Evolutionary conservation across 2,888 invertebrate genomes (phyloP), one percentile per base, ranked within the genome.

Genomic region (Schizotus pectinicornis): DNA sequence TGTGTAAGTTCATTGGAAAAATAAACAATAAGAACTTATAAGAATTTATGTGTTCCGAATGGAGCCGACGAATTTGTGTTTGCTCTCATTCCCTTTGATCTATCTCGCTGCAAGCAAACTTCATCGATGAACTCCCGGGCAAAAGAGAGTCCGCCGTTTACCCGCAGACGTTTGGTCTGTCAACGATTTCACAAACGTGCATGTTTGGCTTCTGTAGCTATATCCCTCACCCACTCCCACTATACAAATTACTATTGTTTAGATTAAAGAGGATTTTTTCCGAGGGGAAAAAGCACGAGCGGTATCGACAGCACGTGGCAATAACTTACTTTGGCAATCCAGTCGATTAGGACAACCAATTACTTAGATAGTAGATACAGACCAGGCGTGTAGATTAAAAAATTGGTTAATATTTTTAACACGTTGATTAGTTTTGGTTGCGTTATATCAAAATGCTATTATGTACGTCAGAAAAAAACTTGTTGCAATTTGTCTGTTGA

Each of bases 231-330:
- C 35, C 2, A 9, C 35, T 35, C n/a, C n/a, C n/a, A n/a, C n/a
- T n/a, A n/a, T n/a, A 35, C 35, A 35, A 35, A 35, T 9, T 35
- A 9, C 3, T 35, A 2, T 11, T 11, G n/a, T 35, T 35, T 39
- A 12, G 47, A 48, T 55, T 42, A 46, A 51, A 39, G 56, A 56
- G 49, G 49, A 56, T 22, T 22, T 22, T 22, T 22, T 22, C 2
- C 3, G 5, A 22, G 22, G 5, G 22, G 5, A 22, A 3, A 22
- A 22, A 22, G 22, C 22, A 5, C 22, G 22, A 22, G 5, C 22
- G 22, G 22, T 22, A 5, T 22, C 22, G 22, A 22, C 22, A 22
- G 22, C 22, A 22, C 5, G 5, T 22, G 22, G 5, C 5, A 22
- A 22, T 22, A 22, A 22, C n/a, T 22, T 22, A 5, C 22, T 3